Base-by-base conservation (phyloP, 1,140 invertebrate species). In the Rhopalosiphum maidis region DNA sequence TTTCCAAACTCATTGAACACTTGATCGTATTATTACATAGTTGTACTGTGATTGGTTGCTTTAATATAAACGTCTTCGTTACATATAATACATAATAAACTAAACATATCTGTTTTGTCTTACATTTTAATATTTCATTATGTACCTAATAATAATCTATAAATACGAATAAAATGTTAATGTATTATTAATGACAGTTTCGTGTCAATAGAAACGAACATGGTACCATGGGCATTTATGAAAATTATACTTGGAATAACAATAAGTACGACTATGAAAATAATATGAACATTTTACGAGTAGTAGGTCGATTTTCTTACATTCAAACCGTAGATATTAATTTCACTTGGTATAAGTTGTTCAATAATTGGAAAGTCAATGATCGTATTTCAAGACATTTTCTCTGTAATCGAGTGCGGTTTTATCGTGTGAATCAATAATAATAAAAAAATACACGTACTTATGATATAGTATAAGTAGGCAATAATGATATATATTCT, bases 341-440 rank as follows among this genome's bases (percentile, higher is more conserved):
- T 43, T 85, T 85, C 41, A 85, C 21, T 37, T 3, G 35, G 35
- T 83, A 23, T 83, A 83, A 83, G 77, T 37, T 46, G 41, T 46
- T 77, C 30, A 77, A 46, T 21, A 41, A 89, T 55, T 90, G 35
- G 55, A 90, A 90, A 90, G 89, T 90, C 54, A 30, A 90, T 60
- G 54, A 90, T 90, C 37, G 89, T 43, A 68, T 68, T 68, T 90
- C 88, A 23, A 55, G 35, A 60, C 15, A 30, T 90, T 60, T 90
- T 60, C 41, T 90, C 25, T 41, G 37, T 22, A 68, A 68, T 90
- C 15, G 41, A 43, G 6, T 60, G 55, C 1, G 88, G 48, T 55
- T 54, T 89, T 37, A 41, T 89, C 51, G 51, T 90, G 89, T 90
- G 54, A 90, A 90, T 68, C 55, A 15, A 90, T 43, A 90, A 43